phyloP scores from a whole-genome alignment of 2,113 vertebrate genomes.

The Varanus salvator region DNA sequence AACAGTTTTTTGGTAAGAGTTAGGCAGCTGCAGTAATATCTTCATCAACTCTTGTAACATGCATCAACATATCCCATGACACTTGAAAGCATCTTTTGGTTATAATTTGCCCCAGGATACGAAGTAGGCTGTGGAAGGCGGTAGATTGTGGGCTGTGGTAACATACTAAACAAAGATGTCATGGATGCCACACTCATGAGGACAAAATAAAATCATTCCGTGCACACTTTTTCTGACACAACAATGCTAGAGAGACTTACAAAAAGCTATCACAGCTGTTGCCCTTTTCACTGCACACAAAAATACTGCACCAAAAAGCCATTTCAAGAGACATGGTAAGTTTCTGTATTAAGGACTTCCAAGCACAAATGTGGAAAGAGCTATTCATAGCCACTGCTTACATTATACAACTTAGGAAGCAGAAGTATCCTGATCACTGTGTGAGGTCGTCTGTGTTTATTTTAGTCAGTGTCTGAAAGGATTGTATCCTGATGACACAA shows the following conservation, averaged over 20 bases:
- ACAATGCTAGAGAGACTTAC: background rate
- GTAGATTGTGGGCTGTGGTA: no score
- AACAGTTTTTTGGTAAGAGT: background rate
- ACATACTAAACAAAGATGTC: background rate
- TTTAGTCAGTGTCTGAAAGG: background rate
- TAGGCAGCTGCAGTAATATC: background rate
- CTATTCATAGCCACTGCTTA: conserved; percentile 24
- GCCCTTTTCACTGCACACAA: background rate
- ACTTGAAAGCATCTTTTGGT: background rate
- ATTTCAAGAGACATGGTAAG: background rate
- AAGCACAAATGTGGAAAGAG: background rate
- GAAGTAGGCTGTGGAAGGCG: background rate
- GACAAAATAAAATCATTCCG: background rate
- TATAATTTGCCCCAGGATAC: background rate
- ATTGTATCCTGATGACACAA: background rate
- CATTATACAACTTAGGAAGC: background rate
- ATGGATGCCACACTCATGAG: background rate
- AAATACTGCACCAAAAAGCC: background rate
- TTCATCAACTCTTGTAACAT: background rate
- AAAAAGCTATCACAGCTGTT: background rate
- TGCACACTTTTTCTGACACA: background rate
- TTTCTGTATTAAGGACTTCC: background rate
- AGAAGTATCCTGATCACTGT: conserved; percentile 18
- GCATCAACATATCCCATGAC: background rate
- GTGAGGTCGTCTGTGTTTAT: background rate